Base-by-base conservation (phyloP, 2,888 invertebrate genomes). In the Endotricha flammealis region DNA sequence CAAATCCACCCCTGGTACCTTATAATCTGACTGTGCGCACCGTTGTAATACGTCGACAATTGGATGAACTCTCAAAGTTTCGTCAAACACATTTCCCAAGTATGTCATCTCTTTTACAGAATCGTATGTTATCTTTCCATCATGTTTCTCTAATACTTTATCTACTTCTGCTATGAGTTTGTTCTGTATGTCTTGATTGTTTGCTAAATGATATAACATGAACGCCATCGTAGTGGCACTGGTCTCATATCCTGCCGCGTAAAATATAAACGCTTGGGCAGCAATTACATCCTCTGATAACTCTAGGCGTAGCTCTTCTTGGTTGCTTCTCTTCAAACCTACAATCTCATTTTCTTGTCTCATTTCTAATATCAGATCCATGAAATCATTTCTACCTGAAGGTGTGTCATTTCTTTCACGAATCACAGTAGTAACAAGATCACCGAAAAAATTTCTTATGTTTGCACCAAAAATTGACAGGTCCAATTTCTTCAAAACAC, bases 191-290 rank as follows among this genome's bases (percentile, higher is more conserved):
- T 75, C 56, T 7, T 61, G 70, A 44, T 83, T 64, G 1, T 50
- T 29, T 1, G 82, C 78, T 8, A 86, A 41, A 40, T 74, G 57
- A 37, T 75, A 74, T 4, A 76, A 40, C 20, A 71, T 42, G 29
- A 67, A 80, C 0, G 71, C 41, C 44, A 83, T 59, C 0, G 78
- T 71, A 0, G 77, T 70, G 0, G 86, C 73, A 24, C 72, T 76
- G 1, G 85, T 83, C 44, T 85, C 86, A 44, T 75, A 86, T 0
- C 86, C 86, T 5, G 70, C 87, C 1, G 62, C 55, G 38, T 78
- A 83, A 46, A 87, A 83, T 9, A 81, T 55, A 44, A 81, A 76
- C 1, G 73, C 72, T 46, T 86, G 81, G 0, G 81, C 74, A 1
- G 66, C 63, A 11, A 80, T 70, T 0, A 75, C 28, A 10, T 50